Percentiles rank a stretch among this genome's conserved stretches.
These are phyloP conservation scores for Pinctada fucata DNA, from an alignment of 2,888 invertebrate genomes.

Conservation along the genomic window DNA sequence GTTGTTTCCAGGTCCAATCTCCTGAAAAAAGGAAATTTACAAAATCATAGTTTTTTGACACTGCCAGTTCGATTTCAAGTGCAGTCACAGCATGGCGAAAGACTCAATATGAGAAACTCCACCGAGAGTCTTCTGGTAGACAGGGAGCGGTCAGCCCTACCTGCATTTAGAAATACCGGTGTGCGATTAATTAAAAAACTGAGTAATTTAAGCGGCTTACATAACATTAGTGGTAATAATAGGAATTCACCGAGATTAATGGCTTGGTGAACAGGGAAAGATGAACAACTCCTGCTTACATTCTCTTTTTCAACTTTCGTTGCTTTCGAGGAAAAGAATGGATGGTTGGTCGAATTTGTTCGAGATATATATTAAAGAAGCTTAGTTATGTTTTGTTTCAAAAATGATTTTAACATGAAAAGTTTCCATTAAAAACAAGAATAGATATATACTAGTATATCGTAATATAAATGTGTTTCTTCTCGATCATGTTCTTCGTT, in stretches of 20 bases:
- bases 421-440: too few species aligned
- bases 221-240: background rate
- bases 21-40: conserved; percentile 25
- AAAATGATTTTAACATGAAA: too few species aligned
- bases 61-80: conserved; percentile 33
- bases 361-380: too few species aligned
- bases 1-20: conserved; percentile 41
- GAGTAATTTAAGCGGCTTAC: background rate
- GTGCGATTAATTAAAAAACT: background rate
- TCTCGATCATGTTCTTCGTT: too few species aligned
- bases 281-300: background rate
- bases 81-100: conserved; percentile 11
- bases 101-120: background rate
- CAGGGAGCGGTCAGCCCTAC: background rate
- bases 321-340: background rate
- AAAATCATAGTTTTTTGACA: conserved; percentile 39
- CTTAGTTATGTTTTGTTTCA: too few species aligned
- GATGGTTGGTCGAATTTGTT: too few species aligned
- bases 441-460: too few species aligned
- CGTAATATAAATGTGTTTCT: too few species aligned
- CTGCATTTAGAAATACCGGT: background rate
- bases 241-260: background rate
- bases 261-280: background rate
- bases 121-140: background rate
- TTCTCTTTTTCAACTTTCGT: background rate